These are phyloP conservation scores for Triplophysa yarkandensis DNA, from an alignment of 2,797 vertebrate genomes.

Conservation along the genomic window DNA sequence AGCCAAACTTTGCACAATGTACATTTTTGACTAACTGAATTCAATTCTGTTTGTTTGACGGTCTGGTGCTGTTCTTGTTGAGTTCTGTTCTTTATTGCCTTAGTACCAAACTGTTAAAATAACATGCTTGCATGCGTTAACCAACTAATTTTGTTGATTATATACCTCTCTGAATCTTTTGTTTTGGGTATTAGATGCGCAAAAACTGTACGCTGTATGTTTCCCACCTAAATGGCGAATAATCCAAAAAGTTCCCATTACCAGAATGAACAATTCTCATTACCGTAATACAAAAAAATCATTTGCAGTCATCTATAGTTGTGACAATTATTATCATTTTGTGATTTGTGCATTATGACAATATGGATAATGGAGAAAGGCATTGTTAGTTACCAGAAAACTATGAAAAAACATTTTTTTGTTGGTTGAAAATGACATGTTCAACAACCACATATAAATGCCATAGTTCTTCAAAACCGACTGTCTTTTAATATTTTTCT, in stretches of 20 bases:
- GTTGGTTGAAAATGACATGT: neutral
- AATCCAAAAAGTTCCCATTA: no score
- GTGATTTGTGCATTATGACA: neutral
- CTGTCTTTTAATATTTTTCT: neutral
- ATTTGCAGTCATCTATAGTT: no score
- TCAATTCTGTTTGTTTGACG: neutral
- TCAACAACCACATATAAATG: neutral
- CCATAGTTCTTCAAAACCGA: neutral
- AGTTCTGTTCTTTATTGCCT: constrained; percentile 18
- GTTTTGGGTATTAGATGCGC: neutral
- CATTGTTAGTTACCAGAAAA: neutral
- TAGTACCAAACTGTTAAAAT: neutral
- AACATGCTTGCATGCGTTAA: neutral
- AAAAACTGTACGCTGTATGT: neutral
- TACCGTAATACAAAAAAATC: neutral
- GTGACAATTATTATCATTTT: neutral
- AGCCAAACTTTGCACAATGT: constrained; percentile 32
- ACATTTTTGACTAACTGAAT: neutral
- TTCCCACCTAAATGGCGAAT: neutral
- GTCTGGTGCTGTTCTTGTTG: constrained; percentile 1
- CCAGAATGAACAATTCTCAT: no score
- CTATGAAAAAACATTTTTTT: neutral
- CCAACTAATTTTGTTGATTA: neutral
- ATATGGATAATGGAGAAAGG: neutral
- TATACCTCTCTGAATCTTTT: neutral